Evolutionary conservation across 2,888 invertebrate species (phyloP).

Genomic region (Tupiocoris notatus): DNA sequence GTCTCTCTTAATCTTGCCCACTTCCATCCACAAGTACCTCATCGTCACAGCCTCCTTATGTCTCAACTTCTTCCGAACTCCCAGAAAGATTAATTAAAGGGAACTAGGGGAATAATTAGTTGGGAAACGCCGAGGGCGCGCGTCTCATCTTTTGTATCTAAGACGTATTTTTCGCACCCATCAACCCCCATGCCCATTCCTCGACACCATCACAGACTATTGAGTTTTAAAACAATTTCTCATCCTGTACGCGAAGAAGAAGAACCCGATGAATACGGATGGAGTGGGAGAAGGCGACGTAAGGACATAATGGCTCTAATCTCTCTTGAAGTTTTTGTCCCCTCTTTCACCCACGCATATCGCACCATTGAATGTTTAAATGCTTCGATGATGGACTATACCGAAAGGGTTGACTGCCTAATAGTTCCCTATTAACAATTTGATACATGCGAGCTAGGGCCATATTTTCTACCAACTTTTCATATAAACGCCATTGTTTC

Average conservation of each 20-base stretch:
- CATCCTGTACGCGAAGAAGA: slow-evolving; percentile 23
- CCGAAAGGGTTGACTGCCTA: background rate
- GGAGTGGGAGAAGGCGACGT: slow-evolving; percentile 25
- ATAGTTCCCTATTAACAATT: slow-evolving; percentile 31
- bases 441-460: slow-evolving; percentile 30
- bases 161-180: slow-evolving; percentile 37
- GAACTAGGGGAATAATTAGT: slow-evolving; percentile 36
- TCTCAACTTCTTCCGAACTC: slow-evolving; percentile 35
- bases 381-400: too few relatives aligned
- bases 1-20: background rate
- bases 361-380: too few relatives aligned
- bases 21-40: background rate
- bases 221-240: slow-evolving; percentile 40
- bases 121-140: slow-evolving; percentile 37
- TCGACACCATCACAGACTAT: slow-evolving; percentile 11
- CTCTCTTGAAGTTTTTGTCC: slow-evolving; percentile 40
- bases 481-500: slow-evolving; percentile 30
- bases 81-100: slow-evolving; percentile 34
- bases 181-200: background rate
- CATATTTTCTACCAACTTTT: slow-evolving; percentile 35
- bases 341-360: too few relatives aligned
- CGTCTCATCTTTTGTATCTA: slow-evolving; percentile 39
- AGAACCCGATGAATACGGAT: too few relatives aligned
- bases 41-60: background rate
- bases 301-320: slow-evolving; percentile 40